A percentile compares a stretch with the other conserved stretches of the same genome.
phyloP scores from a whole-genome alignment of 1,140 invertebrate genomes.

The Octopus bimaculoides region DNA sequence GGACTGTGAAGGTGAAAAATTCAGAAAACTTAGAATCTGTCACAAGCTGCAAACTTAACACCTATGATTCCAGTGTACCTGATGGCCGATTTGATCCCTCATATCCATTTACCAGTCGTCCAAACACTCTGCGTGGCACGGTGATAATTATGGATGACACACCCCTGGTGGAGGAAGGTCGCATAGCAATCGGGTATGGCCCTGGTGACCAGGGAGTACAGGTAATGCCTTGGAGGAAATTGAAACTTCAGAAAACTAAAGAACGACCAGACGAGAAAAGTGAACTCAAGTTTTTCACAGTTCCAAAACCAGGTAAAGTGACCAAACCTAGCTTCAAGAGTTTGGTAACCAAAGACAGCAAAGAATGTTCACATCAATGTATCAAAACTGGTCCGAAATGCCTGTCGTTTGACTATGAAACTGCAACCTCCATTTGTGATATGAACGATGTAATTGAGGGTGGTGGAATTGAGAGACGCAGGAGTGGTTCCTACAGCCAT shows the following conservation, averaged over 20 bases:
- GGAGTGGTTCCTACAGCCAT: no score
- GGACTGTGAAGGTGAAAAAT: constrained; percentile 20
- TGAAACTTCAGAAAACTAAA: constrained; percentile 19
- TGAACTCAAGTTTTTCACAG: constrained; percentile 23
- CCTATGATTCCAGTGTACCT: no score
- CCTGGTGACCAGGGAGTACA: constrained; percentile 25
- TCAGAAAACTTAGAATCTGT: no score
- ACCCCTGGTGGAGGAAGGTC: constrained; percentile 17
- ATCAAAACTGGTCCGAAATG: constrained; percentile 24
- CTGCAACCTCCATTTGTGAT: no score
- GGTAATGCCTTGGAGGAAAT: constrained; percentile 24
- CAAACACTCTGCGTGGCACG: no score
- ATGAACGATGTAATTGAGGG: no score
- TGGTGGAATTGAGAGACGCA: no score
- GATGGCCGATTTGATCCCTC: no score
- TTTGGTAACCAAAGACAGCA: constrained; percentile 1
- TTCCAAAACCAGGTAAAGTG: constrained; percentile 28
- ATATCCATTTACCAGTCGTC: no score
- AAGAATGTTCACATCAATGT: constrained; percentile 28
- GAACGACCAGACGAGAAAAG: constrained; percentile 15
- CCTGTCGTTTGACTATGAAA: neutral
- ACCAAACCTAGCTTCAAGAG: constrained; percentile 18
- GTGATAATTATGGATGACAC: constrained; percentile 27
- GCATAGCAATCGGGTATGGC: constrained; percentile 25
- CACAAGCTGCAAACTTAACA: no score